Percentiles rank a stretch among this genome's conserved stretches.
Conservation (phyloP, 2,888 invertebrate species). For the Philaethria dido region DNA sequence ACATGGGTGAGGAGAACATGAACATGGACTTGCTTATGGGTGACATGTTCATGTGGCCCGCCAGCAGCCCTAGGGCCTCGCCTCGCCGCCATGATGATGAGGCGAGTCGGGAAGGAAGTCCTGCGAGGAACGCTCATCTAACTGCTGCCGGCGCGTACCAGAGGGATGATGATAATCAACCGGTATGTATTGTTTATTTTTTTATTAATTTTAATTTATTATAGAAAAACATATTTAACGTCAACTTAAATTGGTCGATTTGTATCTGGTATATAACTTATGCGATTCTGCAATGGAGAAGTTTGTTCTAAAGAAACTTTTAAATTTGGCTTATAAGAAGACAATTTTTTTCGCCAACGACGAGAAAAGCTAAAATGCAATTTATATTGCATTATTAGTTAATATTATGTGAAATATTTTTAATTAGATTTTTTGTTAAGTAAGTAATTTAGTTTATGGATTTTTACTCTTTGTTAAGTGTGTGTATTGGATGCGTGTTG, state of each 20-base stretch:
- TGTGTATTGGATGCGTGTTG: background rate
- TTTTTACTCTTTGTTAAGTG: no score
- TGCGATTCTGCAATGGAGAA: background rate
- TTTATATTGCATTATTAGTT: no score
- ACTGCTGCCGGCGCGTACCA: slow-evolving; percentile 49
- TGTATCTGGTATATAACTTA: background rate
- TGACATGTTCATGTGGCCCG: slow-evolving; percentile 88
- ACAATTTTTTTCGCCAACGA: no score
- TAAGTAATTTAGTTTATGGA: no score
- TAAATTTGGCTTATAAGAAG: no score
- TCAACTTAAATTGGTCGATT: no score
- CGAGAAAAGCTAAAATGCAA: no score
- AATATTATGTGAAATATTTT: no score
- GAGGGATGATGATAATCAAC: slow-evolving; percentile 55
- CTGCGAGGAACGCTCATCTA: slow-evolving; percentile 48
- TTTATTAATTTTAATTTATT: background rate
- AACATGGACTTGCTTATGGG: slow-evolving; percentile 79
- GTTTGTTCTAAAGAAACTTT: no score
- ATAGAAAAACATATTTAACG: background rate
- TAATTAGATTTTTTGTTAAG: no score
- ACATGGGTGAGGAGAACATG: slow-evolving; percentile 87
- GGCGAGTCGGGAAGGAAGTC: slow-evolving; percentile 55
- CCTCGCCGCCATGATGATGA: slow-evolving; percentile 56
- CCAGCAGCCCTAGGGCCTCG: slow-evolving; percentile 55
- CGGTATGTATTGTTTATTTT: slow-evolving; percentile 34